A percentile compares a stretch with the other conserved stretches of the same genome.
Evolutionary conservation across 2,888 invertebrate species (phyloP).

Genomic region (Euclidia mi): DNA sequence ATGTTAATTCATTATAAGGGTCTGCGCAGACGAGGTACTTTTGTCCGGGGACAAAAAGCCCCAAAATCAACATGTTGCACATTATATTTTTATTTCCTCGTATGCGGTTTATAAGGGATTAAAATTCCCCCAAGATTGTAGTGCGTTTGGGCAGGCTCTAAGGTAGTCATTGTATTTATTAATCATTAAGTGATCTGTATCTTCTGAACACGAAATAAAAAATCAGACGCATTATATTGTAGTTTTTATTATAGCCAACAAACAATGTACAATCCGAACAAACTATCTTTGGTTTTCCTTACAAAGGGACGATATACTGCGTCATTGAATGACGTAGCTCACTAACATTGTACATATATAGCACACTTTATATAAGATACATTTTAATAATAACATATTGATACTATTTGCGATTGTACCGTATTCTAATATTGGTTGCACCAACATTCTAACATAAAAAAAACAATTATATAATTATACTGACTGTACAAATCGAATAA

Average conservation of each 20-base stretch:
- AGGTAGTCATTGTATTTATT: too few relatives aligned
- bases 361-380: constrained; percentile 9
- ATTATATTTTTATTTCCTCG: too few relatives aligned
- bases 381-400: neutral
- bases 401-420: constrained; percentile 2
- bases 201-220: neutral
- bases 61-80: too few relatives aligned
- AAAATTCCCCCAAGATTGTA: too few relatives aligned
- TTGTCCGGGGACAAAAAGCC: too few relatives aligned
- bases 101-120: too few relatives aligned
- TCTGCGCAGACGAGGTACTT: too few relatives aligned
- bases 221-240: constrained; percentile 24
- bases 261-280: constrained; percentile 53
- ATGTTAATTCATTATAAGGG: too few relatives aligned
- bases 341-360: constrained; percentile 15
- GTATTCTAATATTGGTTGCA: constrained; percentile 9
- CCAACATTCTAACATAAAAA: constrained; percentile 5
- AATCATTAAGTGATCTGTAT: neutral
- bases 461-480: neutral
- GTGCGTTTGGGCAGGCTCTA: too few relatives aligned
- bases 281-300: constrained; percentile 41
- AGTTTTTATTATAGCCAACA: constrained; percentile 48
- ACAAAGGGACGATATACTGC: constrained; percentile 30
- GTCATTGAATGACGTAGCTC: constrained; percentile 9
- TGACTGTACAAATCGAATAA: constrained; percentile 4